phyloP scores from a whole-genome alignment of 2,113 vertebrate species.

The Maccullochella peelii region DNA sequence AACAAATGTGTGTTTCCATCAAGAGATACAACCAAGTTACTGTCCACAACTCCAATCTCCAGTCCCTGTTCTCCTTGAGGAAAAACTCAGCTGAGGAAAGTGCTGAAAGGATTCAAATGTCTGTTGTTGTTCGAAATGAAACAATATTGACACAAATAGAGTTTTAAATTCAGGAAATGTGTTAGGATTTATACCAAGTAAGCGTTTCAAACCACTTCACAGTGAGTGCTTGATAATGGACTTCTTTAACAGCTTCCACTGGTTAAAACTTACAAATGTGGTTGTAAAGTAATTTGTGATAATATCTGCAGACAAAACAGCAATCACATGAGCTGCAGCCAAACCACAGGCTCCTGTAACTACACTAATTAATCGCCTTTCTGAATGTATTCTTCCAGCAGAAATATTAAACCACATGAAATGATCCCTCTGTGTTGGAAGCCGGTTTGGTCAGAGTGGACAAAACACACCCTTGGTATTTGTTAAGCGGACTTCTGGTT shows the following conservation, averaged over 20 bases:
- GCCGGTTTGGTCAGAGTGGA: neutral
- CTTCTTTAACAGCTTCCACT: neutral
- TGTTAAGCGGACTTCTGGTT: neutral
- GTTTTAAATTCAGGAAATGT: neutral
- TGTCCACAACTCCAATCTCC: neutral
- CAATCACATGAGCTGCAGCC: neutral
- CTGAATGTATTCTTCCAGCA: neutral
- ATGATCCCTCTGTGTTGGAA: neutral
- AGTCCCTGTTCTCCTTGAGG: neutral
- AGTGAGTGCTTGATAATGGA: neutral
- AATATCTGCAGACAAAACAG: neutral
- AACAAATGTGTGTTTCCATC: neutral
- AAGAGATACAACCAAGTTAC: neutral
- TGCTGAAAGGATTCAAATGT: no score
- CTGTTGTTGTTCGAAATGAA: no score
- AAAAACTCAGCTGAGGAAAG: neutral
- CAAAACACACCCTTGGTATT: neutral
- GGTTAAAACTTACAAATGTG: neutral
- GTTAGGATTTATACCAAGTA: neutral
- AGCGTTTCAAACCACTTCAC: neutral
- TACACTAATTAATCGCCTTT: neutral
- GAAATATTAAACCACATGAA: neutral
- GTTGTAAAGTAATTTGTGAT: neutral
- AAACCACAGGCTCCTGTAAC: constrained; percentile 14
- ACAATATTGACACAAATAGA: neutral